These are phyloP conservation scores for Chrysolina haemoptera DNA, from an alignment of 2,888 invertebrate species.

Conservation along the genomic window DNA sequence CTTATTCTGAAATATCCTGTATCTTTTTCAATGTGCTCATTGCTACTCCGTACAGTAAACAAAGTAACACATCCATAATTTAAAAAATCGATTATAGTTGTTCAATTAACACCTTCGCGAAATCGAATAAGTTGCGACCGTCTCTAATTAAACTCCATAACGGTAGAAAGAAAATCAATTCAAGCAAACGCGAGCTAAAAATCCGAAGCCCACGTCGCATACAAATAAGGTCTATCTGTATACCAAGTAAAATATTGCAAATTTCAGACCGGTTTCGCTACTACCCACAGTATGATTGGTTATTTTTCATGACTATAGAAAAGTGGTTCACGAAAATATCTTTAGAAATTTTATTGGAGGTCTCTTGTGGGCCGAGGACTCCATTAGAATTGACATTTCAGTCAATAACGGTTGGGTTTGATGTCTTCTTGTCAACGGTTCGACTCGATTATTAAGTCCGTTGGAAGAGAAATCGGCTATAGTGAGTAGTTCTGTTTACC, in stretches of 20 bases:
- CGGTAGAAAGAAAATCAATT: conserved; percentile 48
- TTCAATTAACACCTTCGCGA: conserved; percentile 51
- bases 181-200: conserved; percentile 52
- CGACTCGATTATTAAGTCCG: background rate
- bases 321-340: conserved; percentile 57
- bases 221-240: conserved; percentile 64
- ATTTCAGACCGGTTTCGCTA: conserved; percentile 65
- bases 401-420: conserved; percentile 27
- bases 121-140: conserved; percentile 45
- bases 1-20: background rate
- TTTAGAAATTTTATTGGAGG: conserved; percentile 49
- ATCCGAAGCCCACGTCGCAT: conserved; percentile 60
- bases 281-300: conserved; percentile 58
- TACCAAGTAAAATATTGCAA: conserved; percentile 65
- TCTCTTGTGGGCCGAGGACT: conserved; percentile 52
- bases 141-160: conserved; percentile 51
- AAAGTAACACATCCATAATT: conserved; percentile 42
- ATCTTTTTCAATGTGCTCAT: background rate
- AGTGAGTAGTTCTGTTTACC: background rate
- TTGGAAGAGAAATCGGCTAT: background rate
- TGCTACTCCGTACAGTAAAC: background rate
- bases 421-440: conserved; percentile 17
- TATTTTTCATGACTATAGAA: conserved; percentile 34
- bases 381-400: conserved; percentile 48
- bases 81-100: conserved; percentile 44